These are phyloP conservation scores for Adelges cooleyi DNA, from an alignment of 1,140 invertebrate species.

Conservation along the genomic window DNA sequence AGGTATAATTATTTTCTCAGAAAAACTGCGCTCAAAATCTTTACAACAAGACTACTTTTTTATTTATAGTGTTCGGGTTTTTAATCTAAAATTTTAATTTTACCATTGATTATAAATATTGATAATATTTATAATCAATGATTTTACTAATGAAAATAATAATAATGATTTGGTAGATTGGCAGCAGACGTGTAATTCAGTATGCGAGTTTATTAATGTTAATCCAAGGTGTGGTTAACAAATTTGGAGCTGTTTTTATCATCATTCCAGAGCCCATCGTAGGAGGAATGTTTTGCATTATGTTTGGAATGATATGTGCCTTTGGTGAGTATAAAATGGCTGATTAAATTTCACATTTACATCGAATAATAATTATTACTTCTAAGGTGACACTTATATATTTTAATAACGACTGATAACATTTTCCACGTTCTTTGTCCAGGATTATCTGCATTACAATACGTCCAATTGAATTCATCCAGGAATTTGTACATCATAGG, in stretches of 20 bases:
- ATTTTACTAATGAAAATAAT: too few relatives aligned
- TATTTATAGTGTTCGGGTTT: too few relatives aligned
- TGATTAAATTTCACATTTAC: background rate
- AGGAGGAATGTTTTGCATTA: conserved; percentile 74
- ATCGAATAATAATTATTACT: background rate
- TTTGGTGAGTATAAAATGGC: conserved; percentile 50
- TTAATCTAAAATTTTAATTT: too few relatives aligned
- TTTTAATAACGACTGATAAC: background rate
- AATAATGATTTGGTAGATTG: too few relatives aligned
- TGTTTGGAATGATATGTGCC: conserved; percentile 76
- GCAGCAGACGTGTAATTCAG: conserved; percentile 73
- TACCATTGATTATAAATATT: too few relatives aligned
- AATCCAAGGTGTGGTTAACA: conserved; percentile 63
- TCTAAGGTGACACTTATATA: background rate
- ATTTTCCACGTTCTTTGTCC: conserved; percentile 4
- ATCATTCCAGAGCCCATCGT: conserved; percentile 82
- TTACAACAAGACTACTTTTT: too few relatives aligned
- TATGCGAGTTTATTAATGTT: conserved; percentile 67
- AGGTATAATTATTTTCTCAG: too few relatives aligned
- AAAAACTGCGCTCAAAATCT: too few relatives aligned
- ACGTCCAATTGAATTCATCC: conserved; percentile 67
- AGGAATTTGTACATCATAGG: conserved; percentile 80
- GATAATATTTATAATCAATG: too few relatives aligned
- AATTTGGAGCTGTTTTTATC: conserved; percentile 74
- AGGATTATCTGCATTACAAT: conserved; percentile 69